phyloP scores from a whole-genome alignment of 2,888 invertebrate genomes.

The Podabrus alpinus region DNA sequence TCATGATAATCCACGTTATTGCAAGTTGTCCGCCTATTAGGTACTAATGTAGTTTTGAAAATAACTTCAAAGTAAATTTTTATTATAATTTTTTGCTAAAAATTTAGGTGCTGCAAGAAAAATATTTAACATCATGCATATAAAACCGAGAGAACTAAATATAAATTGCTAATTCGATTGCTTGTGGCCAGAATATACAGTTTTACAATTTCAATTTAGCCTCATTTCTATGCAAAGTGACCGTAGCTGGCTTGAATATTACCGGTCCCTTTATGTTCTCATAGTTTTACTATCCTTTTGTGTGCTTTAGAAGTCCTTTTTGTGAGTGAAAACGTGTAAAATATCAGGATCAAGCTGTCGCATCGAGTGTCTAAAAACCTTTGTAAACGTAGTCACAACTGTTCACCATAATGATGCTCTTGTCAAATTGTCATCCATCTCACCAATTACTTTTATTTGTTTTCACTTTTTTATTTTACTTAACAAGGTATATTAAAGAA shows the following conservation, averaged over 20 bases:
- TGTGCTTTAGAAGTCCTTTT: constrained; percentile 33
- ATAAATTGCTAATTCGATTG: constrained; percentile 48
- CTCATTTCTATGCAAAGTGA: constrained; percentile 52
- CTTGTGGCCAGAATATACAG: constrained; percentile 44
- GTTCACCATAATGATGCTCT: constrained; percentile 15
- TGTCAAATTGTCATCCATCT: constrained; percentile 32
- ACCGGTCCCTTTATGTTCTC: constrained; percentile 44
- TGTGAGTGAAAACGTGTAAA: constrained; percentile 26
- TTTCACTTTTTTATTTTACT: neutral
- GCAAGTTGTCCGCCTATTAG: neutral
- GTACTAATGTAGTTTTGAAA: constrained; percentile 1
- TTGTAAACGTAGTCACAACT: constrained; percentile 19
- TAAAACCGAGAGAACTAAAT: constrained; percentile 36
- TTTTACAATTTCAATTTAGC: constrained; percentile 50
- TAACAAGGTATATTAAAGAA: neutral
- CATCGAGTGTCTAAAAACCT: constrained; percentile 21
- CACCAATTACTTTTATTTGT: constrained; percentile 20
- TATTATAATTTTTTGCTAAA: constrained; percentile 18
- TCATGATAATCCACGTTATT: neutral
- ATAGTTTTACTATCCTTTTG: constrained; percentile 44
- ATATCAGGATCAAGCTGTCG: constrained; percentile 31
- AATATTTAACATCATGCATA: constrained; percentile 33
- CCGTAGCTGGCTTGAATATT: constrained; percentile 45
- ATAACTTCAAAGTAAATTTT: constrained; percentile 9
- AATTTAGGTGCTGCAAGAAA: constrained; percentile 19